Evolutionary conservation across 2,888 invertebrate genomes (phyloP), one percentile per base, ranked within the genome.

Genomic region (Melanargia galathea): DNA sequence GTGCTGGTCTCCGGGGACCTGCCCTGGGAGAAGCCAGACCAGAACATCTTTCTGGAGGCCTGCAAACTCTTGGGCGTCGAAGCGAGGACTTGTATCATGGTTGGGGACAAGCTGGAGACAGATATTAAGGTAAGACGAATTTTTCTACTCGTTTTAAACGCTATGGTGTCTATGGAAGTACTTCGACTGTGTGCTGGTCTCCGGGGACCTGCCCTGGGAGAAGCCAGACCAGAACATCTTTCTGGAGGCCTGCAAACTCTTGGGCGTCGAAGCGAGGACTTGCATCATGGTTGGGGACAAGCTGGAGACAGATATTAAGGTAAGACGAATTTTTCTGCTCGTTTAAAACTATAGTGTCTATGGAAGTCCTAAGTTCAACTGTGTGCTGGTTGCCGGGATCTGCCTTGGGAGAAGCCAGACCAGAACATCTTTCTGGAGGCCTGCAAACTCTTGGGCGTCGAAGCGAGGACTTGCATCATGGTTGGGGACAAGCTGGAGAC

Each of bases 211-310:
- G 74, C 95, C 95, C 2, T 96, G 96, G 95, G 97, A 97, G 88
- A 97, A 97, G 84, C 97, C 97, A 0, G 93, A 96, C 80, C 93
- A 94, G 71, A 93, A 94, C 80, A 97, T 97, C 84, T 97, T 97
- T 86, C 92, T 95, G 71, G 94, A 95, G 74, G 97, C 96, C 33
- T 97, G 96, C 87, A 93, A 94, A 77, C 92, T 93, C 79, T 93
- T 97, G 63, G 93, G 93, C 69, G 95, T 97, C 20, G 92, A 94
- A 78, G 95, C 97, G 0, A 87, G 93, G 61, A 93, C 94, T 71
- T 97, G 96, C 86, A 92, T 96, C 74, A 97, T 97, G 96, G 94
- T 97, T 76, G 97, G 97, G 52, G 97, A 97, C 81, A 96, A 96
- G 81, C 86, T 97, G 72, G 96, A 97, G 83, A 97, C 97, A 40